phyloP scores from a whole-genome alignment of 2,797 vertebrate species.

The Chiroxiphia lanceolata region DNA sequence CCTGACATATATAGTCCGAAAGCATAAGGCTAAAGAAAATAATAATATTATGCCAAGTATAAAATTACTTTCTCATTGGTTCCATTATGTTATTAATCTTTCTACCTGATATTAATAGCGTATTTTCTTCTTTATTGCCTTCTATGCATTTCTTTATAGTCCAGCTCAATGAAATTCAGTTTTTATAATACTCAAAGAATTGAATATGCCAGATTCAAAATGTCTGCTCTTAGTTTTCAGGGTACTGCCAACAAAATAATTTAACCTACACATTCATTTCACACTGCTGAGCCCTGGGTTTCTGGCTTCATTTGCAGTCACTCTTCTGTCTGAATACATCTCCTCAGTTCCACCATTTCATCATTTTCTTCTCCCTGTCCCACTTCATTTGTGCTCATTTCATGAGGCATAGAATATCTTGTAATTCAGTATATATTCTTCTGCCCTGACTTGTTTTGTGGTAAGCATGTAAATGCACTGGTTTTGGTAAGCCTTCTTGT shows the following conservation, averaged over 20 bases:
- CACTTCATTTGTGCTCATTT: constrained; percentile 50
- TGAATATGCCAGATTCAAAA: constrained; percentile 41
- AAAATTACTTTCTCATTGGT: background rate
- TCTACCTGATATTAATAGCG: background rate
- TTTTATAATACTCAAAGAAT: background rate
- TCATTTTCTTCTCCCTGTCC: constrained; percentile 33
- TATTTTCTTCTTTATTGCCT: constrained; percentile 10
- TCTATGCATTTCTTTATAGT: background rate
- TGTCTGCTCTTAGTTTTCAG: constrained; percentile 25
- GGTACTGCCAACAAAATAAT: constrained; percentile 22
- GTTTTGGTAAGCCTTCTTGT: background rate
- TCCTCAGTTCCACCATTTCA: constrained; percentile 33
- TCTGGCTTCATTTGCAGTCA: constrained; percentile 56
- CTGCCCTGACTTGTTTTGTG: background rate
- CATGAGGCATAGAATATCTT: background rate
- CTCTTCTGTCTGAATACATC: constrained; percentile 47
- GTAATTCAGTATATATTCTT: constrained; percentile 11
- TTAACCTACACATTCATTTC: constrained; percentile 37
- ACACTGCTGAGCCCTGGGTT: constrained; percentile 1
- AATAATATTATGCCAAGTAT: background rate
- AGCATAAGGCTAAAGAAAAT: background rate
- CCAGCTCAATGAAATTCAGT: background rate
- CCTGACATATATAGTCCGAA: background rate
- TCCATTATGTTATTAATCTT: background rate
- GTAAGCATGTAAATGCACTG: background rate